These are phyloP conservation scores for Colinus virginianus DNA, from an alignment of 2,113 vertebrate genomes.

Conservation along the genomic window DNA sequence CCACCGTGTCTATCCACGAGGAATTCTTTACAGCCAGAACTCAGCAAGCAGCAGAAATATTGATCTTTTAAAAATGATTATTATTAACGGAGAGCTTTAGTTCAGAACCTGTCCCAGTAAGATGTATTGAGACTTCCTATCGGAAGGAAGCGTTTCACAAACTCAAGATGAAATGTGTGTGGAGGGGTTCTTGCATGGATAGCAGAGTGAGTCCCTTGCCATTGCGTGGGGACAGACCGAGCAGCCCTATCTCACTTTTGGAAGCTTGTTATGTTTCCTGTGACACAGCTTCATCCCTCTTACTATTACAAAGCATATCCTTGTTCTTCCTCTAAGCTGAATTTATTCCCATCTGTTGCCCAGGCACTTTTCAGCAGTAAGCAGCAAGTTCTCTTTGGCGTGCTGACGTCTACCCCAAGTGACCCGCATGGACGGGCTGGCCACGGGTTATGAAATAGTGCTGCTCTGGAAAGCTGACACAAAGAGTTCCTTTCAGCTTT, in stretches of 20 bases:
- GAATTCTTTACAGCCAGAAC: not conserved
- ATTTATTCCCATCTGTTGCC: not conserved
- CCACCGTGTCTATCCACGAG: not conserved
- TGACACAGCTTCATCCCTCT: conserved; percentile 9
- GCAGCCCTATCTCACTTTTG: not conserved
- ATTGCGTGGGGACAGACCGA: not conserved
- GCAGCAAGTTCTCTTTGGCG: not conserved
- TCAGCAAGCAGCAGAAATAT: not conserved
- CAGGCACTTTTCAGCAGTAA: not conserved
- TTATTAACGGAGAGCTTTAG: not conserved
- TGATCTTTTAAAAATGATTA: not conserved
- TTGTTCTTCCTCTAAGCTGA: conserved; percentile 23
- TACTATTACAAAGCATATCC: not conserved
- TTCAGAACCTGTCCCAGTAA: not conserved
- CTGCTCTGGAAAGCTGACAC: not conserved
- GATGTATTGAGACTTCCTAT: not conserved
- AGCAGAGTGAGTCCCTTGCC: not conserved
- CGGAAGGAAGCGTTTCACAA: not conserved
- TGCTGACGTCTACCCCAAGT: not conserved
- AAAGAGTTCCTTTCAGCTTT: not conserved
- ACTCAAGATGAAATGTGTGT: rapidly evolving
- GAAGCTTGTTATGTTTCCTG: not conserved
- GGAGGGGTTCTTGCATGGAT: not conserved
- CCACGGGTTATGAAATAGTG: not conserved
- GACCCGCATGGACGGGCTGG: not conserved